These are phyloP conservation scores for Corythornis cristatus DNA, from an alignment of 2,113 vertebrate species.

Conservation along the genomic window DNA sequence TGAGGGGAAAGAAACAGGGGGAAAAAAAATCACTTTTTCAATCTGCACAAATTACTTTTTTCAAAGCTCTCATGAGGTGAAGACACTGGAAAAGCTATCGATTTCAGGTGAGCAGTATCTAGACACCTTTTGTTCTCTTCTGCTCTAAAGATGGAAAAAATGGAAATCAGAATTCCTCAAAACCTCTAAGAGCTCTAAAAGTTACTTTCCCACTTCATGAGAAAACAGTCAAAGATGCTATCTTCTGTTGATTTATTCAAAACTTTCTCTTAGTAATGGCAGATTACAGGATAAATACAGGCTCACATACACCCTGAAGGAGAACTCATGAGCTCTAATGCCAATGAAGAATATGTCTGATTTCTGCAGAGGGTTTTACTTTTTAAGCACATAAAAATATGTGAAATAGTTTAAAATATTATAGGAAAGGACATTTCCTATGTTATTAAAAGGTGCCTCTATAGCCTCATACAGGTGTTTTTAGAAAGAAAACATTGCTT, in stretches of 20 bases:
- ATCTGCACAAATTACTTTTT: background rate
- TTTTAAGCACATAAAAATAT: background rate
- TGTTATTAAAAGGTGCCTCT: background rate
- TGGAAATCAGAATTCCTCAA: background rate
- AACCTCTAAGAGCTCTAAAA: background rate
- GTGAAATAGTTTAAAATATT: background rate
- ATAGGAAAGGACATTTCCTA: background rate
- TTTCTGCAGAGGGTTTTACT: background rate
- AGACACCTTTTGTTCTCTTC: background rate
- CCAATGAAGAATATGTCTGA: background rate
- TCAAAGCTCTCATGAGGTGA: background rate
- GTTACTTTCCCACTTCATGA: background rate
- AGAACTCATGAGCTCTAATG: background rate
- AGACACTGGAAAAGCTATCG: background rate
- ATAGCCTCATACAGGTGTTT: background rate
- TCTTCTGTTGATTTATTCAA: background rate
- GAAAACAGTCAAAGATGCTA: background rate
- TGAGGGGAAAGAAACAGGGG: background rate
- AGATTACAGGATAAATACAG: background rate
- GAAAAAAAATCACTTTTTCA: background rate
- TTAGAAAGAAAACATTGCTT: background rate
- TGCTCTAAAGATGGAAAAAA: background rate
- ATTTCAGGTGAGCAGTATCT: background rate
- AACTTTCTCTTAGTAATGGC: background rate
- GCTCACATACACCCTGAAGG: background rate